Evolutionary conservation across 2,888 invertebrate genomes (phyloP).

Genomic region (Hypomecis atomaria): DNA sequence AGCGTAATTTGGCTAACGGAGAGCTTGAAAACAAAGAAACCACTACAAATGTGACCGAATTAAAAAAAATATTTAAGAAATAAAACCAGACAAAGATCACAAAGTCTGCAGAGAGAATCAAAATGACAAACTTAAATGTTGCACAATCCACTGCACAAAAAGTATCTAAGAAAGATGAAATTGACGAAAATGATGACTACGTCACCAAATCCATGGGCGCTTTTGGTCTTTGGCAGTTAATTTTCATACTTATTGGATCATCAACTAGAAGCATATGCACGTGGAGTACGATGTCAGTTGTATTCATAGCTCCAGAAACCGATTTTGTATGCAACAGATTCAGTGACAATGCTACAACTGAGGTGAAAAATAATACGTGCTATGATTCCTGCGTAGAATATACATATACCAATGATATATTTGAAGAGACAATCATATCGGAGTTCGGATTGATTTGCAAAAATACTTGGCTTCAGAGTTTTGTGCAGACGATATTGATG

Average conservation of each 20-base stretch:
- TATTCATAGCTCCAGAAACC: conserved; percentile 60
- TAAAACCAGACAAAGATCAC: too few relatives aligned
- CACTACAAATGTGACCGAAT: background rate
- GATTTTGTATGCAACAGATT: conserved; percentile 56
- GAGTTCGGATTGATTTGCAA: conserved; percentile 62
- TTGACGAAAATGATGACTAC: conserved; percentile 55
- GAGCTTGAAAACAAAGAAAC: background rate
- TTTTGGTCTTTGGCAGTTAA: conserved; percentile 60
- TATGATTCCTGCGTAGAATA: conserved; percentile 60
- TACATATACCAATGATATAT: conserved; percentile 49
- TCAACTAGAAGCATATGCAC: conserved; percentile 50
- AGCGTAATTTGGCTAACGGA: too few relatives aligned
- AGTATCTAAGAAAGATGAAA: conserved; percentile 24
- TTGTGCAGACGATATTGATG: conserved; percentile 62
- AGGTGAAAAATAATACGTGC: conserved; percentile 54
- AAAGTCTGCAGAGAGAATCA: background rate
- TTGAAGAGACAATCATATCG: conserved; percentile 55
- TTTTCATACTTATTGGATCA: conserved; percentile 44
- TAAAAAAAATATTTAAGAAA: too few relatives aligned
- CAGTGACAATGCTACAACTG: conserved; percentile 40
- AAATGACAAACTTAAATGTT: conserved; percentile 2
- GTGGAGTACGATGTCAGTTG: conserved; percentile 56
- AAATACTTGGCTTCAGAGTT: conserved; percentile 60
- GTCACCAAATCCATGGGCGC: conserved; percentile 61
- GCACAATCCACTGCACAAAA: background rate